Evolutionary conservation across 1,140 invertebrate genomes (phyloP).

Genomic region (Ceratoteleas bidentatus): DNA sequence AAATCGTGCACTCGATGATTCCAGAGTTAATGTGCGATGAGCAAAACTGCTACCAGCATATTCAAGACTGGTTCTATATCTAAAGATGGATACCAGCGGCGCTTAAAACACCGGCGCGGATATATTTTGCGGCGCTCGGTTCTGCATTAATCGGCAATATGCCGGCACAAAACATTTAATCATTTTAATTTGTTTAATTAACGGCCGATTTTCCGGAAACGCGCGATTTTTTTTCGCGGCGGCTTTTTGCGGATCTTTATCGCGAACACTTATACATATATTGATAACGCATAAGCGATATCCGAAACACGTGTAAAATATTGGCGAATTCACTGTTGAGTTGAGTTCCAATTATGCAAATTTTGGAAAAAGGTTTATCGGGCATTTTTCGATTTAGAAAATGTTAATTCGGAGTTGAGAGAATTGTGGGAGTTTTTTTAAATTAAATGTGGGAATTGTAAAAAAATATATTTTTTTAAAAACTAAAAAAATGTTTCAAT

Average conservation of each 20-base stretch:
- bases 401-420: no score
- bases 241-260: no score
- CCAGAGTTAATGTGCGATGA: constrained; percentile 26
- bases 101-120: constrained; percentile 33
- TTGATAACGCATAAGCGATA: no score
- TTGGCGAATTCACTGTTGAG: no score
- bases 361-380: background rate
- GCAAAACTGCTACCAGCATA: constrained; percentile 53
- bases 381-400: no score
- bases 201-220: constrained; percentile 1
- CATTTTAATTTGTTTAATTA: constrained; percentile 16
- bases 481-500: no score
- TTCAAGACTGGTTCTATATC: constrained; percentile 48
- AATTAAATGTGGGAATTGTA: no score
- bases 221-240: no score
- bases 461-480: no score
- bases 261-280: no score
- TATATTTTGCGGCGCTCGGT: constrained; percentile 23
- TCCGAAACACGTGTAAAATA: no score
- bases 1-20: constrained; percentile 43
- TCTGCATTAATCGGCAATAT: constrained; percentile 35
- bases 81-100: constrained; percentile 49
- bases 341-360: background rate
- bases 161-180: constrained; percentile 21
- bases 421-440: no score